phyloP scores from a whole-genome alignment of 2,113 vertebrate species.

The Ptilorrhoa leucosticta region DNA sequence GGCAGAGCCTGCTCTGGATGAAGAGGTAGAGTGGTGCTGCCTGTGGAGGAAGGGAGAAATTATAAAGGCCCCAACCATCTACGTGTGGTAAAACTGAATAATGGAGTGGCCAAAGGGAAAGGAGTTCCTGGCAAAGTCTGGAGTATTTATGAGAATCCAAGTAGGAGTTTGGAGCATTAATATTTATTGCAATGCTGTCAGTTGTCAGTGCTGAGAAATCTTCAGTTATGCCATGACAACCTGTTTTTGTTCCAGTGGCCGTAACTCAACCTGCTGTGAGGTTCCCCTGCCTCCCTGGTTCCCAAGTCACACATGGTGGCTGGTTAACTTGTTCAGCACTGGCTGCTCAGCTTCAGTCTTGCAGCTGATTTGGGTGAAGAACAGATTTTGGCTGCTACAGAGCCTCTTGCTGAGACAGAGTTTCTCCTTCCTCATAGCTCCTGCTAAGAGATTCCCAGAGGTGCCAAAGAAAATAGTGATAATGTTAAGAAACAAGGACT shows the following conservation, averaged over 20 bases:
- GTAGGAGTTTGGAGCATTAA: background rate
- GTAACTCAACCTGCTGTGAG: conserved; percentile 18
- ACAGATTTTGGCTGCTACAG: conserved; percentile 19
- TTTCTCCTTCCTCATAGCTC: conserved; percentile 34
- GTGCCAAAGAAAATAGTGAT: conserved; percentile 68
- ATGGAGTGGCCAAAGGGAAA: background rate
- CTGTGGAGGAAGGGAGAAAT: background rate
- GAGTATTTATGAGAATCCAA: conserved; percentile 1
- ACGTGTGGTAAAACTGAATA: background rate
- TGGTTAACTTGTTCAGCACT: conserved; percentile 4
- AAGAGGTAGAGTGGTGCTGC: background rate
- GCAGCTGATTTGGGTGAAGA: conserved; percentile 4
- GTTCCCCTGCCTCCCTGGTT: background rate
- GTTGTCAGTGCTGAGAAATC: conserved; percentile 21
- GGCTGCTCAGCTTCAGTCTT: background rate
- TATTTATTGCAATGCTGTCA: conserved; percentile 27
- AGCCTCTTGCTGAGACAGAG: conserved; percentile 4
- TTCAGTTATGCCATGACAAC: background rate
- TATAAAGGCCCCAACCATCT: background rate
- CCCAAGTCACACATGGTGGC: background rate
- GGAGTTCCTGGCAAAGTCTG: background rate
- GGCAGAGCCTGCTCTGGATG: background rate
- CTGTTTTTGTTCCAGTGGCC: background rate
- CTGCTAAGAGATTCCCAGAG: background rate
- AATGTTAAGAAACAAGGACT: conserved; percentile 48